Conservation (phyloP, 2,888 invertebrate species). For the Ichneumoninae sp. region DNA sequence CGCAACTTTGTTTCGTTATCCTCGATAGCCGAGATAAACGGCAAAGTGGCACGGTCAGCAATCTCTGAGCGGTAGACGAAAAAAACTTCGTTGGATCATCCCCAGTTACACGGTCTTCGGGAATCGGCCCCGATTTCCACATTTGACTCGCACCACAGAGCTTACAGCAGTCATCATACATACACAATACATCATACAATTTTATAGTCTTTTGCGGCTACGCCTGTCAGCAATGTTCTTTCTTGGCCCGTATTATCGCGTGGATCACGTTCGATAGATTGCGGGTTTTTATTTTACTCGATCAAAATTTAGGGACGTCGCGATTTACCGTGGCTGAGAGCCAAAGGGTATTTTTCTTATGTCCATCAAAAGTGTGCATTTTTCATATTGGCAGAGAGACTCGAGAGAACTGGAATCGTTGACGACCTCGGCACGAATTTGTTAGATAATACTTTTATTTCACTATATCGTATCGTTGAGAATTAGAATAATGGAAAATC, state of each 20-base stretch:
- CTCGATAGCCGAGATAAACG: conserved; percentile 49
- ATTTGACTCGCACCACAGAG: conserved; percentile 60
- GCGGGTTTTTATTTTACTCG: conserved; percentile 46
- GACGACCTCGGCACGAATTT: neutral
- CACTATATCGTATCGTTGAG: conserved; percentile 24
- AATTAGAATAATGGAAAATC: conserved; percentile 16
- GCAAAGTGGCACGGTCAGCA: conserved; percentile 56
- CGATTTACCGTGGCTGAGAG: neutral
- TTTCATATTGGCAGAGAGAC: conserved; percentile 23
- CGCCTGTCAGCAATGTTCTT: conserved; percentile 65
- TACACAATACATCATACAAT: conserved; percentile 70
- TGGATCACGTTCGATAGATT: conserved; percentile 24
- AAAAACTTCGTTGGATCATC: conserved; percentile 13
- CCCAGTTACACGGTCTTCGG: conserved; percentile 58
- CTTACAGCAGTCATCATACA: conserved; percentile 68
- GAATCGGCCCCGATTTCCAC: neutral
- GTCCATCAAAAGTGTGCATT: conserved; percentile 59
- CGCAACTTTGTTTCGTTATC: conserved; percentile 48
- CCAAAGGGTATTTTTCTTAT: conserved; percentile 16
- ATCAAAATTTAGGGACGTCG: conserved; percentile 41
- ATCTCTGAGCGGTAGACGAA: conserved; percentile 33
- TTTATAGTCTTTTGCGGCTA: conserved; percentile 70
- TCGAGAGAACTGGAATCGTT: no score
- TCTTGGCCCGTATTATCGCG: conserved; percentile 30
- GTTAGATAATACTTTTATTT: neutral